A percentile compares a stretch with the other conserved stretches of the same genome.
phyloP scores from a whole-genome alignment of 2,113 vertebrate species.

The Isichthys henryi region DNA sequence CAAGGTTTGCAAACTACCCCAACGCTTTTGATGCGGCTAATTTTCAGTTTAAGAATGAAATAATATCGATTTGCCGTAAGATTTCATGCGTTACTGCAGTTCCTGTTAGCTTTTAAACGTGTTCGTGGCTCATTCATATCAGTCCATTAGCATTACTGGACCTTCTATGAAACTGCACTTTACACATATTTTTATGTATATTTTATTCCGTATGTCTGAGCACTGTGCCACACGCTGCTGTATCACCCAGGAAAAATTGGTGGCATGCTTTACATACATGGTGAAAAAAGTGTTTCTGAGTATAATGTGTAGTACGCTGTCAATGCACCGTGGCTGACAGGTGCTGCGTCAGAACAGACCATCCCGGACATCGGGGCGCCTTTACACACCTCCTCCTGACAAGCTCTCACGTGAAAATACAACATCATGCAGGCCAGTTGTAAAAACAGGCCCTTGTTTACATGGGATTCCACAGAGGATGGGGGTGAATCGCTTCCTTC shows the following conservation, averaged over 20 bases:
- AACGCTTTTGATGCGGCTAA: not conserved
- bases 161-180: not conserved
- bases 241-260: not conserved
- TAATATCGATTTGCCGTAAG: not conserved
- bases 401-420: not conserved
- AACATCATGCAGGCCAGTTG: not conserved
- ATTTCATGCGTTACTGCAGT: not conserved
- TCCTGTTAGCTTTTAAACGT: not conserved
- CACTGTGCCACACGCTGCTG: not conserved
- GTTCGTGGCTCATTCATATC: not conserved
- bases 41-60: not conserved
- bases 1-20: not conserved
- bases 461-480: not conserved
- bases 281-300: not conserved
- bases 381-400: not conserved
- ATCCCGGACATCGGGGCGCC: not conserved
- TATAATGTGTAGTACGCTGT: not conserved
- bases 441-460: not conserved
- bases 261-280: not conserved
- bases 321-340: not conserved
- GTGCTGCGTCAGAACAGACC: not conserved
- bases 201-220: not conserved
- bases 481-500: not conserved
- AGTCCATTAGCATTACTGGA: not conserved
- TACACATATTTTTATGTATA: not conserved